A percentile compares a stretch with the other conserved stretches of the same genome.
Evolutionary conservation across 2,888 invertebrate species (phyloP).

Genomic region (Tiliacea citrago): DNA sequence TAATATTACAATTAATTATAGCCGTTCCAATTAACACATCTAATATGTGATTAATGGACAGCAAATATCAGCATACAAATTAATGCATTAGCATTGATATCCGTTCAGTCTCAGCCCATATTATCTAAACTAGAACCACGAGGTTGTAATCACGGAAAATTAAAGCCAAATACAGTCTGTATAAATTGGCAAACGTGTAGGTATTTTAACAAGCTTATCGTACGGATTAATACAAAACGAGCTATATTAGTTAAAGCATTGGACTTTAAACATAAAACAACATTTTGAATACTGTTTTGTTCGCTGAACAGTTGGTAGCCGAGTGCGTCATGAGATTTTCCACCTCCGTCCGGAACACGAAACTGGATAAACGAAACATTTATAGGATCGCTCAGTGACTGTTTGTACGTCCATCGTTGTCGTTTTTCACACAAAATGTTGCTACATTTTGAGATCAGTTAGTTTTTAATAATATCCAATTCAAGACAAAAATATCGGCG

Average conservation of each 20-base stretch:
- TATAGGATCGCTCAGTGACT: slow-evolving; percentile 47
- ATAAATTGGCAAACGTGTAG: slow-evolving; percentile 51
- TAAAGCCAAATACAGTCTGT: slow-evolving; percentile 58
- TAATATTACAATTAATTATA: slow-evolving; percentile 20
- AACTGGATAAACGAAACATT: slow-evolving; percentile 52
- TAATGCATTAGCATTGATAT: slow-evolving; percentile 43
- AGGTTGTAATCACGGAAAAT: slow-evolving; percentile 57
- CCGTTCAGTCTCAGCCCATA: slow-evolving; percentile 36
- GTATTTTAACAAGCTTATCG: slow-evolving; percentile 58
- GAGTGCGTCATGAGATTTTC: slow-evolving; percentile 41
- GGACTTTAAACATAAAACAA: slow-evolving; percentile 36
- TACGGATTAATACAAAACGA: slow-evolving; percentile 48
- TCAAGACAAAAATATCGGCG: background rate
- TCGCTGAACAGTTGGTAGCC: slow-evolving; percentile 18
- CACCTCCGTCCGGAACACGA: slow-evolving; percentile 30
- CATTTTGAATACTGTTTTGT: slow-evolving; percentile 47
- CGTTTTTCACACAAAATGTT: slow-evolving; percentile 21
- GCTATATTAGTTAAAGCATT: slow-evolving; percentile 51
- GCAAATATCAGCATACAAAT: slow-evolving; percentile 62
- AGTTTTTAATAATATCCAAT: slow-evolving; percentile 4
- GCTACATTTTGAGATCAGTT: slow-evolving; percentile 7
- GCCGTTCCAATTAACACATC: slow-evolving; percentile 14
- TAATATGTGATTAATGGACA: slow-evolving; percentile 41
- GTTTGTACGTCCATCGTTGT: slow-evolving; percentile 30
- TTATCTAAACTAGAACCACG: slow-evolving; percentile 60